phyloP scores from a whole-genome alignment of 1,140 invertebrate genomes.

The Agrypnia vestita region DNA sequence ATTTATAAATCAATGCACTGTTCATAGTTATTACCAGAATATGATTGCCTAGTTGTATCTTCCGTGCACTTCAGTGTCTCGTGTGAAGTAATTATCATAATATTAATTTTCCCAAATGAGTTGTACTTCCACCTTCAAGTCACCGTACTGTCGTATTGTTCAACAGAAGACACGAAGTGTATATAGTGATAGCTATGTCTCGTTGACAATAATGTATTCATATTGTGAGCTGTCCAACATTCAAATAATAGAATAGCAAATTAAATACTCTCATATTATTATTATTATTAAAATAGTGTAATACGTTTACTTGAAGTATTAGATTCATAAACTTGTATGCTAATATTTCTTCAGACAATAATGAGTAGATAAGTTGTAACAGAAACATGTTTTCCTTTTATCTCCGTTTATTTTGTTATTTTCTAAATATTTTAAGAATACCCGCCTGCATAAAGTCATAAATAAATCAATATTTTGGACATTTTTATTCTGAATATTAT shows the following conservation, averaged over 20 bases:
- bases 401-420: not conserved
- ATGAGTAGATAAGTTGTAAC: constrained; percentile 52
- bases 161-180: constrained; percentile 8
- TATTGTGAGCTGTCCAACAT: constrained; percentile 58
- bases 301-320: constrained; percentile 38
- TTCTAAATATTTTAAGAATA: constrained; percentile 23
- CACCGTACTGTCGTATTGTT: not conserved
- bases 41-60: constrained; percentile 13
- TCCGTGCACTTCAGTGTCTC: not conserved
- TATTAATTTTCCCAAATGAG: not conserved
- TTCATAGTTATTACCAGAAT: constrained; percentile 29
- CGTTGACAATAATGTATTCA: constrained; percentile 56
- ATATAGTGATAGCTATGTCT: constrained; percentile 52
- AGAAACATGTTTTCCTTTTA: constrained; percentile 14
- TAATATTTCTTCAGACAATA: constrained; percentile 60
- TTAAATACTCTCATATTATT: constrained; percentile 17
- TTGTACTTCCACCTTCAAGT: not conserved
- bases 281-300: constrained; percentile 32
- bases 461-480: constrained; percentile 40
- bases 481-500: constrained; percentile 46
- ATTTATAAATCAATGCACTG: constrained; percentile 50
- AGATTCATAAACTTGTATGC: constrained; percentile 31
- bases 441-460: constrained; percentile 28
- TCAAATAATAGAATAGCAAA: constrained; percentile 50
- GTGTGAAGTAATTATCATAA: not conserved